These are phyloP conservation scores for Bemisia tabaci DNA, from an alignment of 1,140 invertebrate genomes.

Conservation along the genomic window DNA sequence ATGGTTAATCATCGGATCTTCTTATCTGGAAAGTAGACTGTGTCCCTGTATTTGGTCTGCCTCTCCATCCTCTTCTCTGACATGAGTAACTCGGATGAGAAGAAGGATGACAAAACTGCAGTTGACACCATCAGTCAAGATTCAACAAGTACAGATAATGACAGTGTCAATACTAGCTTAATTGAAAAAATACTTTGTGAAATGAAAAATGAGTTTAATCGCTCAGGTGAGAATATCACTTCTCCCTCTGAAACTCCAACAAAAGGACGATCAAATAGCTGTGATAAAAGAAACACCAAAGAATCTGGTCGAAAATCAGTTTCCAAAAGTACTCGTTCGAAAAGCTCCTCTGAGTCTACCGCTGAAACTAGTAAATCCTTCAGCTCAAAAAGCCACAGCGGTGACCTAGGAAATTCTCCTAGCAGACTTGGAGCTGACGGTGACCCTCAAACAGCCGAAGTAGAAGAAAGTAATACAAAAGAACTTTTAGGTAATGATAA, in stretches of 20 bases:
- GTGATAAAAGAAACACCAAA: neutral
- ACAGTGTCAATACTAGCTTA: neutral
- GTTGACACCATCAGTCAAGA: neutral
- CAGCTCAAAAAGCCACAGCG: slow-evolving; percentile 8
- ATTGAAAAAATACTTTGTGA: neutral
- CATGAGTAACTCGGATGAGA: neutral
- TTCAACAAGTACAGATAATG: neutral
- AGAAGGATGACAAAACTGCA: neutral
- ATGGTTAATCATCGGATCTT: too few species aligned
- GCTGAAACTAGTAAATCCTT: slow-evolving; percentile 4
- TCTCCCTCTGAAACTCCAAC: neutral
- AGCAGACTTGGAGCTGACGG: slow-evolving; percentile 1
- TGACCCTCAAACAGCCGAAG: slow-evolving; percentile 1
- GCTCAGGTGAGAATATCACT: neutral
- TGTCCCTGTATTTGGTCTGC: too few species aligned
- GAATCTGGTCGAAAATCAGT: neutral
- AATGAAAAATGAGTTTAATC: neutral
- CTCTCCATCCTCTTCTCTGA: neutral
- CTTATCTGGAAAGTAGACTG: too few species aligned
- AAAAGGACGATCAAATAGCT: neutral
- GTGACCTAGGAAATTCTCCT: slow-evolving; percentile 3
- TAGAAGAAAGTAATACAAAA: slow-evolving; percentile 5
- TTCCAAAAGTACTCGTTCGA: neutral
- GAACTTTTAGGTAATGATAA: slow-evolving; percentile 2
- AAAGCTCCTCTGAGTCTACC: neutral